phyloP scores from a whole-genome alignment of 1,140 invertebrate genomes.

The Mya arenaria region DNA sequence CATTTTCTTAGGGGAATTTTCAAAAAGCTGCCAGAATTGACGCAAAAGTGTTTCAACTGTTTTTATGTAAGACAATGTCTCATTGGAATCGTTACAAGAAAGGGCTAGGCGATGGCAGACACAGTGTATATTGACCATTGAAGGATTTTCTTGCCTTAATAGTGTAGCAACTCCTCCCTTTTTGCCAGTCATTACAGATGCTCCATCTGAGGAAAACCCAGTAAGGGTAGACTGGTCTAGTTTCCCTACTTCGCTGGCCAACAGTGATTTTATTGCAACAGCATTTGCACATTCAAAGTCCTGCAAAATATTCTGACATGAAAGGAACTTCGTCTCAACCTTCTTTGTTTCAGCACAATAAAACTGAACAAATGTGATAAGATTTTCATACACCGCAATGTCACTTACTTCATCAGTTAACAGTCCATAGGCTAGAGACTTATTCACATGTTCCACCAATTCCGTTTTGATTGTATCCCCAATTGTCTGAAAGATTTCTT shows the following conservation, averaged over 20 bases:
- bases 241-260: too few species aligned
- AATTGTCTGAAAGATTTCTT: background rate
- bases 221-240: background rate
- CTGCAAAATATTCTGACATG: background rate
- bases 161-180: background rate
- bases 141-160: background rate
- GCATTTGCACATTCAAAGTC: background rate
- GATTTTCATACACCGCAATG: background rate
- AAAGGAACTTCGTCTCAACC: background rate
- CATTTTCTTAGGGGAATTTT: slow-evolving; percentile 58
- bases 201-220: background rate
- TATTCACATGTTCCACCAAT: background rate
- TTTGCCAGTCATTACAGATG: background rate
- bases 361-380: slow-evolving; percentile 1
- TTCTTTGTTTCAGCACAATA: background rate
- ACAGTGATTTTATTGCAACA: background rate
- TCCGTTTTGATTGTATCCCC: background rate
- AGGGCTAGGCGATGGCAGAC: slow-evolving; percentile 55
- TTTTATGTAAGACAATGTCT: slow-evolving; percentile 42
- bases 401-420: background rate
- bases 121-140: slow-evolving; percentile 32
- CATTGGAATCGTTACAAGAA: slow-evolving; percentile 54
- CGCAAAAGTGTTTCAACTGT: slow-evolving; percentile 26
- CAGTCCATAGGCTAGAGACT: background rate
- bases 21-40: slow-evolving; percentile 53